Conservation (phyloP, 2,113 vertebrate genomes). For the Xenus cinereus region DNA sequence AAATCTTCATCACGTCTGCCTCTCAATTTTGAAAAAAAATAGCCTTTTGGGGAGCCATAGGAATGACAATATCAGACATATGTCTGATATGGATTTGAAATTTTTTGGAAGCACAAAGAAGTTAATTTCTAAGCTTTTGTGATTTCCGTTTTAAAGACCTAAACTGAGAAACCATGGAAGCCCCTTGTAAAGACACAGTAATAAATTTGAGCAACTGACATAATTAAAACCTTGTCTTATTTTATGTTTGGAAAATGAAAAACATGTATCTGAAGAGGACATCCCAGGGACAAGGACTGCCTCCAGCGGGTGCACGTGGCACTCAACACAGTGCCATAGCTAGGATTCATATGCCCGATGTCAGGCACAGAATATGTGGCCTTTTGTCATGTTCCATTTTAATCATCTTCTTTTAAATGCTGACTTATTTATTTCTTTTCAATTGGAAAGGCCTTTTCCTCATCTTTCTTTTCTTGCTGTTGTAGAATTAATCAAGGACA, state of each 20-base stretch:
- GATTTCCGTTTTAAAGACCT: neutral
- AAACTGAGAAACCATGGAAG: neutral
- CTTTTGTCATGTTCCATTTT: neutral
- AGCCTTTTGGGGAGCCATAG: neutral
- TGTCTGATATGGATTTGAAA: neutral
- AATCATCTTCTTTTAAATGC: neutral
- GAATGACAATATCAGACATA: neutral
- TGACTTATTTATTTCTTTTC: neutral
- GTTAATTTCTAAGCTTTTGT: neutral
- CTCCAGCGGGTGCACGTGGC: accelerated
- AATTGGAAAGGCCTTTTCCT: neutral
- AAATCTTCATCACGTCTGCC: neutral
- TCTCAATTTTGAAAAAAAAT: neutral
- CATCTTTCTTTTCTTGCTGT: neutral
- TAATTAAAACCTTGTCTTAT: neutral
- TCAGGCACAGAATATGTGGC: neutral
- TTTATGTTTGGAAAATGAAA: neutral
- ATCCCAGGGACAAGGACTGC: neutral
- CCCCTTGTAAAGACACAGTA: accelerated
- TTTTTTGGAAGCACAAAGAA: neutral
- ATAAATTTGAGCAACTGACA: neutral
- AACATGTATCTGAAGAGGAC: neutral
- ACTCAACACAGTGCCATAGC: neutral
- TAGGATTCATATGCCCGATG: neutral
- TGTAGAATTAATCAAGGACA: neutral